phyloP scores from a whole-genome alignment of 2,888 invertebrate genomes.

The Teleiodes luculella region DNA sequence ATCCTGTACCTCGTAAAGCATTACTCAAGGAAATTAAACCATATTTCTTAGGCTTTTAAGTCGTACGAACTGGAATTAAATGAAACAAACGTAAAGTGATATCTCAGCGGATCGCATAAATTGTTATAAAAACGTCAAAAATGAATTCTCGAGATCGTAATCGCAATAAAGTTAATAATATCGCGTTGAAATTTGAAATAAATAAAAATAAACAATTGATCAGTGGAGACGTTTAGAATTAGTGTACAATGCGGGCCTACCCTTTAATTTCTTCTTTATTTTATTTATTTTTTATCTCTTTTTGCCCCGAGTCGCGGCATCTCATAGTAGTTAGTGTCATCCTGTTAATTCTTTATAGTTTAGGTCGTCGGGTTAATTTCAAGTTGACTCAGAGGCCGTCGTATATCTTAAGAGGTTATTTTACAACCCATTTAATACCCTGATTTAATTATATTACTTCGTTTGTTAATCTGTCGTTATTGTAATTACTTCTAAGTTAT shows the following conservation, averaged over 20 bases:
- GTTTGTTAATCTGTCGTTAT: neutral
- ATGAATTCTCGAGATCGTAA: constrained; percentile 75
- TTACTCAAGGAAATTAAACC: constrained; percentile 37
- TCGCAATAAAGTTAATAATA: constrained; percentile 75
- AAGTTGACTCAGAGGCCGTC: constrained; percentile 5
- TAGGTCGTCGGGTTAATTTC: constrained; percentile 12
- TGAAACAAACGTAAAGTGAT: constrained; percentile 1
- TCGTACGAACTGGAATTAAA: constrained; percentile 15
- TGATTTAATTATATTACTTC: constrained; percentile 9
- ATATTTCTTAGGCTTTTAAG: constrained; percentile 29
- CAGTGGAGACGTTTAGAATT: constrained; percentile 62
- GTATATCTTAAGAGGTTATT: constrained; percentile 6
- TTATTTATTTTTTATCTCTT: constrained; percentile 5
- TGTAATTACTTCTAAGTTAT: neutral
- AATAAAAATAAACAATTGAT: constrained; percentile 68
- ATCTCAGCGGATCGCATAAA: constrained; percentile 63
- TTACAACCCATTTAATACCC: constrained; percentile 1
- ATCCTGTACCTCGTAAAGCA: constrained; percentile 26
- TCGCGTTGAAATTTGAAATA: constrained; percentile 72
- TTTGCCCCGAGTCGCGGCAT: neutral
- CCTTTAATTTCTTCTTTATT: constrained; percentile 1
- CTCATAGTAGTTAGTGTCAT: constrained; percentile 16
- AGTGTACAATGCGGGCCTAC: constrained; percentile 51
- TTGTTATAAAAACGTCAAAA: constrained; percentile 77
- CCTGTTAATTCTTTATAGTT: constrained; percentile 12